phyloP scores from a whole-genome alignment of 2,797 vertebrate species.

The Thripadectes ignobilis region DNA sequence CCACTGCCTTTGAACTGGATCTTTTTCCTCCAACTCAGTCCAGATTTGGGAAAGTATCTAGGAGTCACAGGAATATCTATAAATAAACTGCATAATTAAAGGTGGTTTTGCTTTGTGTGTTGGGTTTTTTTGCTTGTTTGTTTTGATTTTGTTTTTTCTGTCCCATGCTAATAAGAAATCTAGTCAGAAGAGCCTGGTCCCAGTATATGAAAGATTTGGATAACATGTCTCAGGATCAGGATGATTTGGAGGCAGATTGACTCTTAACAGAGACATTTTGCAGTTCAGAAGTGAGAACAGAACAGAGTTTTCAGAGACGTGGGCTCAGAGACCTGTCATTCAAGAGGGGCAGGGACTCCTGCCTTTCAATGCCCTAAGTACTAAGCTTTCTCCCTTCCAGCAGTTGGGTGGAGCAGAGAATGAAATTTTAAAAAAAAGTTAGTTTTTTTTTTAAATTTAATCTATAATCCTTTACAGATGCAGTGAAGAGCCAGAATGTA shows the following conservation, averaged over 20 bases:
- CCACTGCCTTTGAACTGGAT: not conserved
- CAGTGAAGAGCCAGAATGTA: not conserved
- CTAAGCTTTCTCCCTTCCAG: not conserved
- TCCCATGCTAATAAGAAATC: not conserved
- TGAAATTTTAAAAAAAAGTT: not conserved
- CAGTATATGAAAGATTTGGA: not conserved
- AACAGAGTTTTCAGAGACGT: not conserved
- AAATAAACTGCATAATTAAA: not conserved
- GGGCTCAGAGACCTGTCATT: not conserved
- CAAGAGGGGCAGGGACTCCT: not conserved
- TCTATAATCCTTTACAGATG: not conserved
- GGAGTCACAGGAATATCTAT: not conserved
- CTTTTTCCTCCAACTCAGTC: not conserved
- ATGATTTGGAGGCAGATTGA: not conserved
- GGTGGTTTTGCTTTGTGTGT: not conserved
- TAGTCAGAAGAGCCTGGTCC: not conserved
- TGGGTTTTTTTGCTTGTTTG: accelerated
- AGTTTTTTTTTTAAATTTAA: not conserved
- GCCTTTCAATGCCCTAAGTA: not conserved
- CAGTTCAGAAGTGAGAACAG: not conserved
- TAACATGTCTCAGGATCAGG: not conserved
- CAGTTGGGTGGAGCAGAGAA: not conserved
- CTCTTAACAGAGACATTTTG: not conserved
- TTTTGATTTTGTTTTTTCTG: not conserved
- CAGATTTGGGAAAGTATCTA: not conserved